Conservation (phyloP, 2,797 vertebrate species). For the Emys orbicularis region DNA sequence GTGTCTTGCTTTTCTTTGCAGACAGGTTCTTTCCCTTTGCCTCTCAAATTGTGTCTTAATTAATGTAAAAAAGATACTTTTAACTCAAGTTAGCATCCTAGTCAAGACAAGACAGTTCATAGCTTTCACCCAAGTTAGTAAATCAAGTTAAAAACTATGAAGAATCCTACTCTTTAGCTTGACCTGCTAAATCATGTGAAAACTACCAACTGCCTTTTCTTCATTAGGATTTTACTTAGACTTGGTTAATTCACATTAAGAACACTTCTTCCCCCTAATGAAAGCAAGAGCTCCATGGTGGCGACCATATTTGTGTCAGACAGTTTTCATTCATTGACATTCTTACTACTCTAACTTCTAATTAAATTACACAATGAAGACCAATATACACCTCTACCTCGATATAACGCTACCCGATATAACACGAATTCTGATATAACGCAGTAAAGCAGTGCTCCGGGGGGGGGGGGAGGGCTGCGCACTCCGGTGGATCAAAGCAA, state of each 20-base stretch:
- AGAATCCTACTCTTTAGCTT: not conserved
- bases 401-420: too few species aligned
- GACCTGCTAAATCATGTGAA: not conserved
- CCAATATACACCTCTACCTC: too few species aligned
- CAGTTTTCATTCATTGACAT: not conserved
- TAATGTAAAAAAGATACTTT: not conserved
- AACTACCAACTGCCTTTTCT: not conserved
- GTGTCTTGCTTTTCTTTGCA: not conserved
- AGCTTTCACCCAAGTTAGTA: not conserved
- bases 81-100: not conserved
- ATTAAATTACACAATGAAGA: not conserved
- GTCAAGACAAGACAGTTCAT: not conserved
- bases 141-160: not conserved
- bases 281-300: not conserved
- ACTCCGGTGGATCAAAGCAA: too few species aligned
- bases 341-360: not conserved
- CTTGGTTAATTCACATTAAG: not conserved
- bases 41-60: not conserved
- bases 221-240: not conserved
- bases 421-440: too few species aligned
- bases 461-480: too few species aligned
- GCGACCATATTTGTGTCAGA: not conserved
- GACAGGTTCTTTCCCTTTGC: not conserved
- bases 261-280: not conserved
- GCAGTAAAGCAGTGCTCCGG: too few species aligned